A percentile compares a stretch with the other conserved stretches of the same genome.
phyloP scores from a whole-genome alignment of 1,140 invertebrate species.

The Euschistus heros region DNA sequence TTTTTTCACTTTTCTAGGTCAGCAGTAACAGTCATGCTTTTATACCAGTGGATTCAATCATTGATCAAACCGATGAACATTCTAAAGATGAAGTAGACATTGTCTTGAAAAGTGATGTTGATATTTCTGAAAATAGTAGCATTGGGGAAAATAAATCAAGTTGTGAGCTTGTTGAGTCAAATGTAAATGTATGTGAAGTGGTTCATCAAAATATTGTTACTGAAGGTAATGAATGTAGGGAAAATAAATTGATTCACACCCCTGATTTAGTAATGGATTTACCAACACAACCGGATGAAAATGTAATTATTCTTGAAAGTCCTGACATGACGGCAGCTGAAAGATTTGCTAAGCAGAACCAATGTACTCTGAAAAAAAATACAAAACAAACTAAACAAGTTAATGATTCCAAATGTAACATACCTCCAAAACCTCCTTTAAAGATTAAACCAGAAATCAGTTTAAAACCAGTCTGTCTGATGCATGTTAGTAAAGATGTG shows the following conservation, averaged over 20 bases:
- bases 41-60: too few relatives aligned
- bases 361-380: constrained; percentile 71
- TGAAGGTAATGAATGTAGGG: background rate
- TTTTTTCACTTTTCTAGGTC: too few relatives aligned
- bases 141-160: background rate
- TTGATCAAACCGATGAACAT: too few relatives aligned
- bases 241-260: constrained; percentile 41
- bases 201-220: background rate
- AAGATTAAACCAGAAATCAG: constrained; percentile 63
- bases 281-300: constrained; percentile 39
- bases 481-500: background rate
- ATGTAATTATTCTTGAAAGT: constrained; percentile 39
- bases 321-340: constrained; percentile 62
- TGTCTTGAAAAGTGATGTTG: too few relatives aligned
- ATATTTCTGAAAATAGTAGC: too few relatives aligned
- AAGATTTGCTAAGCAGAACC: constrained; percentile 64
- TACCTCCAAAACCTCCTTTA: constrained; percentile 51
- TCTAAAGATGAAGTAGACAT: too few relatives aligned
- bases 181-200: background rate
- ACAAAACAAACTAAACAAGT: constrained; percentile 37
- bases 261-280: constrained; percentile 85
- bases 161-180: background rate
- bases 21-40: too few relatives aligned
- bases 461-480: constrained; percentile 45
- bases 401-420: constrained; percentile 32